Conservation (phyloP, 2,888 invertebrate genomes). For the Mythimna vitellina region DNA sequence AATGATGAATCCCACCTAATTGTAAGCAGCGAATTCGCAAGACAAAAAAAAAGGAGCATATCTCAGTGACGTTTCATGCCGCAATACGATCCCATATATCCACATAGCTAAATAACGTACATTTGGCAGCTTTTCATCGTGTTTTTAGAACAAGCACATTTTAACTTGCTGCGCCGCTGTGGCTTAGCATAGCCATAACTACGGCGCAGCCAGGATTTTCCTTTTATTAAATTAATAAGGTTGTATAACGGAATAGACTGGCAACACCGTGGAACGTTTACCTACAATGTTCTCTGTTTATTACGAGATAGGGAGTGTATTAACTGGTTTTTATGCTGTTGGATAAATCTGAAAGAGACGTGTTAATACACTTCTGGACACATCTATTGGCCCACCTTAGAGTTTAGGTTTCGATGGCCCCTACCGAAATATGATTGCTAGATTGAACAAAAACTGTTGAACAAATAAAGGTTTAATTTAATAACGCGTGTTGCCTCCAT, state of each 20-base stretch:
- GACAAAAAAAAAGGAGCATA: not conserved
- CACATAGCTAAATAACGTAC: conserved; percentile 70
- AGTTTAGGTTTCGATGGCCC: too few species aligned
- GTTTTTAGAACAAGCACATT: conserved; percentile 82
- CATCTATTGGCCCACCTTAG: too few species aligned
- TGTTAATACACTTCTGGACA: too few species aligned
- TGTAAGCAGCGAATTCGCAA: too few species aligned
- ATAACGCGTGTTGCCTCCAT: too few species aligned
- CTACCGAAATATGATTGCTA: too few species aligned
- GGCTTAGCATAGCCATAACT: conserved; percentile 66
- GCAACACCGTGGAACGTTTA: conserved; percentile 31
- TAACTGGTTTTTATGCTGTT: conserved; percentile 28
- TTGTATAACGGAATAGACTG: conserved; percentile 41
- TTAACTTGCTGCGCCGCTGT: conserved; percentile 72
- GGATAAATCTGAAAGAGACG: conserved; percentile 14
- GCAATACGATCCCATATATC: conserved; percentile 56
- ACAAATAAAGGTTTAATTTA: too few species aligned
- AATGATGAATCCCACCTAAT: too few species aligned
- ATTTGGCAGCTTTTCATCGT: conserved; percentile 79
- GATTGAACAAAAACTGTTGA: too few species aligned
- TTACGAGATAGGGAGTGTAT: conserved; percentile 42
- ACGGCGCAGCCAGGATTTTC: conserved; percentile 51
- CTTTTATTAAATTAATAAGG: conserved; percentile 62
- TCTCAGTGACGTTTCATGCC: not conserved
- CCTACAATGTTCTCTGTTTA: conserved; percentile 56